phyloP scores from a whole-genome alignment of 2,888 invertebrate species.

The Stenodera caucasica region DNA sequence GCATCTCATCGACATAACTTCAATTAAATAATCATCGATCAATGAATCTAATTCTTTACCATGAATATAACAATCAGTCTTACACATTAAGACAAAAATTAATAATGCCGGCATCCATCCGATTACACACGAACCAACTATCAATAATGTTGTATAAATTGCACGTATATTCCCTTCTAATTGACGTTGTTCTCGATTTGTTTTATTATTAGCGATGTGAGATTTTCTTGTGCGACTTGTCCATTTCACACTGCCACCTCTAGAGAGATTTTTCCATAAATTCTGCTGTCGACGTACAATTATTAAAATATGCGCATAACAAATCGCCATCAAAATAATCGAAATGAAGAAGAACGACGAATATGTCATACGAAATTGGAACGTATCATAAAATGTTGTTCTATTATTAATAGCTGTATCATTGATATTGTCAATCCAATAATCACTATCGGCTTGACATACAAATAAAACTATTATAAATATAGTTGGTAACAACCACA shows the following conservation, averaged over 20 bases:
- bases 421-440: conserved; percentile 44
- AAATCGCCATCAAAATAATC: conserved; percentile 61
- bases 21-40: conserved; percentile 33
- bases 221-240: conserved; percentile 35
- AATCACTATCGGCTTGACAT: conserved; percentile 56
- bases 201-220: conserved; percentile 27
- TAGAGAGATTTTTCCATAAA: conserved; percentile 54
- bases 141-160: conserved; percentile 64
- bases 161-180: conserved; percentile 60
- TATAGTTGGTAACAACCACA: conserved; percentile 62
- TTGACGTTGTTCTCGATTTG: conserved; percentile 47
- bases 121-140: conserved; percentile 62
- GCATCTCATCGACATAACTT: conserved; percentile 35
- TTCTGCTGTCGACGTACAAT: conserved; percentile 61
- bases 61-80: conserved; percentile 45
- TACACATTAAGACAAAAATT: conserved; percentile 62
- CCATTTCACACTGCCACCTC: conserved; percentile 51
- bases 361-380: conserved; percentile 58
- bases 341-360: conserved; percentile 62
- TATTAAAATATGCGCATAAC: conserved; percentile 64
- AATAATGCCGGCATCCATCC: conserved; percentile 67
- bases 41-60: conserved; percentile 36
- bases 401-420: conserved; percentile 31
- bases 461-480: conserved; percentile 60
- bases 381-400: conserved; percentile 52